phyloP scores from a whole-genome alignment of 2,888 invertebrate genomes.

The Hypomecis punctinalis region DNA sequence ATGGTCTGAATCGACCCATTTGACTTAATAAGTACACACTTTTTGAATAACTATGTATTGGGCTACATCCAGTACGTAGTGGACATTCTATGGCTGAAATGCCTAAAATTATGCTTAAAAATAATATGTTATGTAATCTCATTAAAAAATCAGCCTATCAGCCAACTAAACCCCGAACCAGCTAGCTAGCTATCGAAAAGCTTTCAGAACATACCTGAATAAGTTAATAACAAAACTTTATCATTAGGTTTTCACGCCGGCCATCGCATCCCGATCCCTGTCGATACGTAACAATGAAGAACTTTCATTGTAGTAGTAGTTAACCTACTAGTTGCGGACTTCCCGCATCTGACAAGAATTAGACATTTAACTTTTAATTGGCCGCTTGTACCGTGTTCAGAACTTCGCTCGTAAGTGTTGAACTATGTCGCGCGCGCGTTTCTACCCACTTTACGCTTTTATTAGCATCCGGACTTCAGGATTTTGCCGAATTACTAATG shows the following conservation, averaged over 20 bases:
- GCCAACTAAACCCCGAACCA: too few species aligned
- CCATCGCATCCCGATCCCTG: conserved; percentile 48
- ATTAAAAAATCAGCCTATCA: too few species aligned
- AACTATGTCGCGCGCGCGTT: conserved; percentile 71
- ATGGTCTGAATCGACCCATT: too few species aligned
- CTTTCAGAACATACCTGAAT: conserved; percentile 9
- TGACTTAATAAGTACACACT: too few species aligned
- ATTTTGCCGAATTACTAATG: conserved; percentile 18
- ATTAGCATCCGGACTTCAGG: conserved; percentile 44
- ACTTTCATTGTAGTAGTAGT: conserved; percentile 67
- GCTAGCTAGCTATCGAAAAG: background rate
- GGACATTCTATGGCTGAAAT: too few species aligned
- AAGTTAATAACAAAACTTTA: conserved; percentile 38
- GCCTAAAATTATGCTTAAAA: too few species aligned
- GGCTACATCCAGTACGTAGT: too few species aligned
- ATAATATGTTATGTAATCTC: too few species aligned
- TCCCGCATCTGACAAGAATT: conserved; percentile 81
- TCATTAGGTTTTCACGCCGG: conserved; percentile 43
- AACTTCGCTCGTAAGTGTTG: conserved; percentile 79
- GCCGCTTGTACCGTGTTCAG: conserved; percentile 81
- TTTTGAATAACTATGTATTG: too few species aligned
- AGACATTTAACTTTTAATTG: conserved; percentile 85
- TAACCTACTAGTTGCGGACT: conserved; percentile 72
- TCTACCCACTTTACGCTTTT: conserved; percentile 51
- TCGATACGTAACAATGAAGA: conserved; percentile 58